Conservation (phyloP, 2,797 vertebrate genomes). For the Gadopsis marmoratus region DNA sequence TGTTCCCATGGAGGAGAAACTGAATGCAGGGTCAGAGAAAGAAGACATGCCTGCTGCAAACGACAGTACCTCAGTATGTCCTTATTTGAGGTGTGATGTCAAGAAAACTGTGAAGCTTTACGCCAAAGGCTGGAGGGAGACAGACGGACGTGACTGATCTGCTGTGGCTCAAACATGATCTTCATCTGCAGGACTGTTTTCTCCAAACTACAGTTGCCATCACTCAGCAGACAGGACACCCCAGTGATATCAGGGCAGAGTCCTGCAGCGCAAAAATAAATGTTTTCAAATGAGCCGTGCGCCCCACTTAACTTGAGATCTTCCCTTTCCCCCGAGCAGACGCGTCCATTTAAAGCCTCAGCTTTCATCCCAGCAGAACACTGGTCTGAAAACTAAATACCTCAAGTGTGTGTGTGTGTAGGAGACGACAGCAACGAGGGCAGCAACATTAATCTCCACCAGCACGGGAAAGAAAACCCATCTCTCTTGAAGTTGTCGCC, state of each 20-base stretch:
- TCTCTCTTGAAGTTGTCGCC: too few species aligned
- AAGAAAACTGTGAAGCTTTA: conserved; percentile 2
- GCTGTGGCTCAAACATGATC: background rate
- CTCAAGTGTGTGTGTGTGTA: background rate
- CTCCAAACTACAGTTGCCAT: background rate
- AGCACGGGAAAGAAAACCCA: too few species aligned
- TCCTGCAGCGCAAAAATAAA: background rate
- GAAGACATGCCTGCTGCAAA: background rate
- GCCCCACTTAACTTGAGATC: background rate
- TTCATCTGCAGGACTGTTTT: background rate
- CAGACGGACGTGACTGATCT: background rate
- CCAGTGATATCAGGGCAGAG: background rate
- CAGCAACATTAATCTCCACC: background rate
- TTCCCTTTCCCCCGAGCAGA: background rate
- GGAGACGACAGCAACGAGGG: too few species aligned
- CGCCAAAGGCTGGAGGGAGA: background rate
- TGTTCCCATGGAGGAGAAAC: conserved; percentile 36
- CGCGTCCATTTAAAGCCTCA: background rate
- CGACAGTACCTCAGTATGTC: background rate
- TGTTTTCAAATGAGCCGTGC: background rate
- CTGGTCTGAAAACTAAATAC: background rate
- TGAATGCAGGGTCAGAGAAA: background rate
- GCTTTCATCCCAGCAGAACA: background rate
- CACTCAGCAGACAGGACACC: background rate
- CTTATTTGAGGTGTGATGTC: background rate